A percentile compares a stretch with the other conserved stretches of the same genome.
Conservation (phyloP, 37 sponge, comb jelly and placozoan genomes). For the Cliona cf. orientalis region DNA sequence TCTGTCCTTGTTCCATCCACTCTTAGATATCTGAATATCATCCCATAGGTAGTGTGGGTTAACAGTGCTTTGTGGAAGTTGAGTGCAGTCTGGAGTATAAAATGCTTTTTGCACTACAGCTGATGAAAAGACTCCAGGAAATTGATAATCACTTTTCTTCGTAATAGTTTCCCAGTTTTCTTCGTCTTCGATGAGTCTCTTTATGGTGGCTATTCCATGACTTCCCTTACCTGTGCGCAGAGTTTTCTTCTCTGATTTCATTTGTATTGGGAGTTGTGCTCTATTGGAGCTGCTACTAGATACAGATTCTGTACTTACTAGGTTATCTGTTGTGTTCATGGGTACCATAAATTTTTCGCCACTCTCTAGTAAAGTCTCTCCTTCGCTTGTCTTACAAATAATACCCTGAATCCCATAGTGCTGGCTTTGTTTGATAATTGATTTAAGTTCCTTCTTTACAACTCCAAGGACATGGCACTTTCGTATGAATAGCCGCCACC, state of each 20-base stretch:
- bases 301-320: neutral
- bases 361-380: neutral
- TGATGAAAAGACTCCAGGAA: constrained; percentile 16
- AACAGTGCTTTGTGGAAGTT: neutral
- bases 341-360: neutral
- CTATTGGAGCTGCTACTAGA: too few species aligned
- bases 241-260: too few species aligned
- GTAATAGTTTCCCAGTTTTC: constrained; percentile 30
- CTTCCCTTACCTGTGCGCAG: constrained; percentile 33
- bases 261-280: too few species aligned
- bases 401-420: constrained; percentile 10
- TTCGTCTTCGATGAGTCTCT: neutral
- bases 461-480: constrained; percentile 15
- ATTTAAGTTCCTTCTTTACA: neutral
- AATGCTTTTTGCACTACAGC: neutral
- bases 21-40: constrained; percentile 20
- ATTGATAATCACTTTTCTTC: constrained; percentile 23
- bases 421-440: neutral
- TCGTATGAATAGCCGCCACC: constrained; percentile 1
- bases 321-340: neutral
- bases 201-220: neutral
- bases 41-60: constrained; percentile 8
- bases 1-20: neutral
- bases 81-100: neutral
- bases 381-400: neutral